Evolutionary conservation across 2,113 vertebrate species (phyloP).

Genomic region (Tragelaphus strepsiceros): DNA sequence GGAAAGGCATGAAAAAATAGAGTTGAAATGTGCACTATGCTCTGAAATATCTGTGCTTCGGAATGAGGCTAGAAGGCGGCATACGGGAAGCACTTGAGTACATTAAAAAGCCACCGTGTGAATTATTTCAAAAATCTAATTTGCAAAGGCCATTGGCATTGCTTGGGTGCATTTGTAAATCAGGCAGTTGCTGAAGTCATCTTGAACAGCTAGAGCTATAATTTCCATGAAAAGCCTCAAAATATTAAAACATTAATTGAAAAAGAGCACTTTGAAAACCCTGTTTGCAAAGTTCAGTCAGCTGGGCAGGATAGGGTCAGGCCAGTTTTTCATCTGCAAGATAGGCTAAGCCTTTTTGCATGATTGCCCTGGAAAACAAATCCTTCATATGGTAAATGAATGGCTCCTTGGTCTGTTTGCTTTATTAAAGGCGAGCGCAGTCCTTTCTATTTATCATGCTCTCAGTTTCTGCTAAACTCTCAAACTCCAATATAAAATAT

Average conservation of each 20-base stretch:
- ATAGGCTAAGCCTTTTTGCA: slow-evolving; percentile 62
- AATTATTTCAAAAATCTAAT: slow-evolving; percentile 70
- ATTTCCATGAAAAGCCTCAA: slow-evolving; percentile 48
- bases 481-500: slow-evolving; percentile 61
- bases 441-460: slow-evolving; percentile 70
- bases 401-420: slow-evolving; percentile 68
- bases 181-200: slow-evolving; percentile 54
- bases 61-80: not conserved
- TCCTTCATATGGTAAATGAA: slow-evolving; percentile 64
- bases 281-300: slow-evolving; percentile 46
- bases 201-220: slow-evolving; percentile 31
- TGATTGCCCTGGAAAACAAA: slow-evolving; percentile 63
- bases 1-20: not conserved
- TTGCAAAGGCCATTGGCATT: slow-evolving; percentile 58
- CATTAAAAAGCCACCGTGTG: slow-evolving; percentile 38
- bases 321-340: slow-evolving; percentile 35
- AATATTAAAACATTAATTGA: slow-evolving; percentile 66
- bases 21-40: not conserved
- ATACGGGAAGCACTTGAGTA: slow-evolving; percentile 36
- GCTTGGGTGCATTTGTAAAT: slow-evolving; percentile 63
- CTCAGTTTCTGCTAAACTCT: slow-evolving; percentile 59
- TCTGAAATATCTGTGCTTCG: slow-evolving; percentile 46
- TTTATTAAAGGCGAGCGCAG: slow-evolving; percentile 65
- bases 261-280: slow-evolving; percentile 37
- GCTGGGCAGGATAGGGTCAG: slow-evolving; percentile 22